These are phyloP conservation scores for Otocyon megalotis DNA, from an alignment of 2,113 vertebrate species.

Conservation along the genomic window DNA sequence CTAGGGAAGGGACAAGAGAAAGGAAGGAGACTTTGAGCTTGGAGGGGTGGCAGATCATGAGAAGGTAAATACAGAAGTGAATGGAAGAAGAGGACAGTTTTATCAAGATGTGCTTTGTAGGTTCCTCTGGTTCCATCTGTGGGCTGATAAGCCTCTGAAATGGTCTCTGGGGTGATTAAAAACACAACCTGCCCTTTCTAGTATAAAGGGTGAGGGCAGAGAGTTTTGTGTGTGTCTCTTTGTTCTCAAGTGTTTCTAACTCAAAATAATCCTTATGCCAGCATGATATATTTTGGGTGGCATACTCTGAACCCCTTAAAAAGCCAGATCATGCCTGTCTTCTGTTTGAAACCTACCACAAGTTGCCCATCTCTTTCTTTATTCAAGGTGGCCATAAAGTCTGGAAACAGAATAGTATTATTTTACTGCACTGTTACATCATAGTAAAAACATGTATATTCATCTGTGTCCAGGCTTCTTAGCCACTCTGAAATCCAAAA, in stretches of 20 bases:
- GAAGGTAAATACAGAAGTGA: neutral
- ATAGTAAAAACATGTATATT: neutral
- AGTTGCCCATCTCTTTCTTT: neutral
- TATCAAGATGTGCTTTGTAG: neutral
- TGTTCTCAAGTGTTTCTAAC: neutral
- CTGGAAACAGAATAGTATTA: neutral
- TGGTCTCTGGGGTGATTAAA: neutral
- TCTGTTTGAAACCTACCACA: neutral
- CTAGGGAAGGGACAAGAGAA: neutral
- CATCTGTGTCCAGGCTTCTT: neutral
- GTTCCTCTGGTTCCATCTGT: neutral
- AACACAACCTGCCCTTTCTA: neutral
- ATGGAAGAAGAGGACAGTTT: neutral
- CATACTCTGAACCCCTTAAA: neutral
- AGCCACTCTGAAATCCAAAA: neutral
- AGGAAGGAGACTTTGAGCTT: neutral
- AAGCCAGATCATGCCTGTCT: neutral
- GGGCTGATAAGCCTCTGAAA: neutral
- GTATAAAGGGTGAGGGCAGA: neutral
- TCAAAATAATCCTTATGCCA: neutral
- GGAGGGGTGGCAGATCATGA: neutral
- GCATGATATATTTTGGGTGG: neutral
- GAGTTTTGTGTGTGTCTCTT: neutral
- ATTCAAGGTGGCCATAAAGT: neutral
- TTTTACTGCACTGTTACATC: neutral